phyloP scores from a whole-genome alignment of 2,797 vertebrate species.

The Furcifer pardalis region DNA sequence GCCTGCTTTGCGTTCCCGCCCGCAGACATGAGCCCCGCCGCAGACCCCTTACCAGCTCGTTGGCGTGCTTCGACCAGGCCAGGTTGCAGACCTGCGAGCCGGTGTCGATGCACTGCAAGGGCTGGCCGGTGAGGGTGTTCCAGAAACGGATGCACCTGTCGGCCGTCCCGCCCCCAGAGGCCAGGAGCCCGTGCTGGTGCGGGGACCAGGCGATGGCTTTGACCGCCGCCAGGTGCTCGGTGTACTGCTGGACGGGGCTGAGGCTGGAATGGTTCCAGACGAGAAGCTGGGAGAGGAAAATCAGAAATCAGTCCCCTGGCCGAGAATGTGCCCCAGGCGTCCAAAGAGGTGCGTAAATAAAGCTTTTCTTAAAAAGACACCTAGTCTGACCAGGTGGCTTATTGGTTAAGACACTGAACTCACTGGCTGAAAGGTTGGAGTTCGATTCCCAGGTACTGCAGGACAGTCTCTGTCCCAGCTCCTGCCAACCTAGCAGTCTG shows the following conservation, averaged over 20 bases:
- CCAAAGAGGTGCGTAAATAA: no score
- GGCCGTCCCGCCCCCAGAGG: slow-evolving; percentile 93
- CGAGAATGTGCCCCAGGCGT: no score
- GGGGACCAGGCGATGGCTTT: slow-evolving; percentile 99
- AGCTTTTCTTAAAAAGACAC: no score
- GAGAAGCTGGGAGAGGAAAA: slow-evolving; percentile 80
- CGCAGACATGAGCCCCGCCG: no score
- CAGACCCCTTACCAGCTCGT: slow-evolving; percentile 88
- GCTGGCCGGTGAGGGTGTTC: slow-evolving; percentile 97
- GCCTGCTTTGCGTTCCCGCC: no score
- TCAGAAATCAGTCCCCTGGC: no score
- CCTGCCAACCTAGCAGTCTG: no score
- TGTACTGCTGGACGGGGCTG: slow-evolving; percentile 96
- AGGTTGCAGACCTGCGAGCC: slow-evolving; percentile 98
- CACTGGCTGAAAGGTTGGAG: no score
- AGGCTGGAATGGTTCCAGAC: slow-evolving; percentile 98
- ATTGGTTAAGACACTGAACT: no score
- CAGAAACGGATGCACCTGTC: slow-evolving; percentile 99
- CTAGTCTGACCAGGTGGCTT: no score
- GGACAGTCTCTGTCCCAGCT: no score
- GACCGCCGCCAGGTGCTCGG: slow-evolving; percentile 95
- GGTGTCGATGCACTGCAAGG: slow-evolving; percentile 95
- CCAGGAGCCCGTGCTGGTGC: slow-evolving; percentile 94
- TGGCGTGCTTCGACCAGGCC: slow-evolving; percentile 99
- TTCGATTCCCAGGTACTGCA: no score